phyloP scores from a whole-genome alignment of 1,140 invertebrate genomes.

The Epicauta chinensis region DNA sequence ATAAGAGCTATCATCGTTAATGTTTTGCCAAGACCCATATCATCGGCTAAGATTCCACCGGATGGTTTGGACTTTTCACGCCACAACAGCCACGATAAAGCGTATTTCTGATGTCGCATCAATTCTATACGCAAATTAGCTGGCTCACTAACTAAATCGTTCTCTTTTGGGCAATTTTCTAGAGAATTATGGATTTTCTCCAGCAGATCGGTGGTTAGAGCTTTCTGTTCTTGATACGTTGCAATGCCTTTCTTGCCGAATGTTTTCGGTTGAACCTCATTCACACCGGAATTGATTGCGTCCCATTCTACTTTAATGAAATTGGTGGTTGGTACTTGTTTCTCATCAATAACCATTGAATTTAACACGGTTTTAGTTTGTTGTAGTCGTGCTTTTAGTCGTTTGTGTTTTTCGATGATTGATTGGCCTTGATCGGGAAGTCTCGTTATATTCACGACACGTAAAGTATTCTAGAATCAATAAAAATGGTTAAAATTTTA shows the following conservation, averaged over 20 bases:
- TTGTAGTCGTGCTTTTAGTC: conserved; percentile 41
- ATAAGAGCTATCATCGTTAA: conserved; percentile 85
- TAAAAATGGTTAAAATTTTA: background rate
- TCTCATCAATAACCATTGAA: conserved; percentile 41
- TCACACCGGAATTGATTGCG: conserved; percentile 45
- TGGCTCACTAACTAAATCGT: conserved; percentile 55
- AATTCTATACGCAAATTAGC: conserved; percentile 57
- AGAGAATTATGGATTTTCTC: conserved; percentile 68
- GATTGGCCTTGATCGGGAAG: conserved; percentile 51
- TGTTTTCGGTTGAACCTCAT: conserved; percentile 47
- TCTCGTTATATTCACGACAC: conserved; percentile 44
- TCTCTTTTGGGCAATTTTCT: conserved; percentile 55
- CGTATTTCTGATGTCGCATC: conserved; percentile 83
- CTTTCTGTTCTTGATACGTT: conserved; percentile 55
- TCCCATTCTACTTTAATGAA: conserved; percentile 43
- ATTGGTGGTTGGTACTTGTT: conserved; percentile 32
- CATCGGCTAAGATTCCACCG: conserved; percentile 69
- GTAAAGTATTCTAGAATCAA: conserved; percentile 41
- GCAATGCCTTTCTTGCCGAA: conserved; percentile 49
- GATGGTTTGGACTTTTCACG: conserved; percentile 74
- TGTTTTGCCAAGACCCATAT: conserved; percentile 85
- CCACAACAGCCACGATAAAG: conserved; percentile 84
- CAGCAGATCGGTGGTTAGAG: conserved; percentile 64
- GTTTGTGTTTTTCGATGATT: conserved; percentile 40
- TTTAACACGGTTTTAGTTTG: conserved; percentile 43